Evolutionary conservation across 2,888 invertebrate genomes (phyloP), one percentile per base, ranked within the genome.

Genomic region (Euproctis similis): DNA sequence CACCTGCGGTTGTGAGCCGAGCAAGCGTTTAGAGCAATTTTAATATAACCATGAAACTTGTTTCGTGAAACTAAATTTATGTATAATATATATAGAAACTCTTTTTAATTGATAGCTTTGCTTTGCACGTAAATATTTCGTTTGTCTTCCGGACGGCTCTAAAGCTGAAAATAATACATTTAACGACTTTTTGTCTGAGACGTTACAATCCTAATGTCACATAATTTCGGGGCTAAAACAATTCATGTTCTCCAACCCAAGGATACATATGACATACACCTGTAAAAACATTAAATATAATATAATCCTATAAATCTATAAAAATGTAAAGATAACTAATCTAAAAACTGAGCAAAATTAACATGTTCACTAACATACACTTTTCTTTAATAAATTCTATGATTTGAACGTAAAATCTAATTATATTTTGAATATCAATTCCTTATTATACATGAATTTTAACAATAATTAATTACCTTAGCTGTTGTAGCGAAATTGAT

Each of bases 101-200:
- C 42, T 42, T 59, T n/a, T 51, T 45, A 50, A 34, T 44, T 44
- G 4, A 44, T 51, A 53, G 56, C 30, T 34, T 65, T 56, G 59
- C 67, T 77, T 78, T 74, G 77, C 77, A 78, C 75, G 59, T 55
- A 59, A 50, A 48, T 39, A 46, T 57, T 75, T 74, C 69, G 69
- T 61, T 75, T 61, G 48, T 56, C 37, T 43, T 36, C 55, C 64
- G 78, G 78, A 80, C 78, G 77, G 78, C 74, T 61, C 72, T 77
- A 75, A 68, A 46, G 52, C 61, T 65, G 58, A 48, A 59, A 48
- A 29, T 41, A 42, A 42, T 38, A 19, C 28, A 19, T 13, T 20
- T 11, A 31, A 34, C 43, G 1, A 1, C n/a, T 8, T 8, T 14
- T 4, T 14, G 6, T 4, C 14, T 14, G 6, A 14, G 6, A 14